phyloP scores from a whole-genome alignment of 2,888 invertebrate genomes.

The Crioceris asparagi region DNA sequence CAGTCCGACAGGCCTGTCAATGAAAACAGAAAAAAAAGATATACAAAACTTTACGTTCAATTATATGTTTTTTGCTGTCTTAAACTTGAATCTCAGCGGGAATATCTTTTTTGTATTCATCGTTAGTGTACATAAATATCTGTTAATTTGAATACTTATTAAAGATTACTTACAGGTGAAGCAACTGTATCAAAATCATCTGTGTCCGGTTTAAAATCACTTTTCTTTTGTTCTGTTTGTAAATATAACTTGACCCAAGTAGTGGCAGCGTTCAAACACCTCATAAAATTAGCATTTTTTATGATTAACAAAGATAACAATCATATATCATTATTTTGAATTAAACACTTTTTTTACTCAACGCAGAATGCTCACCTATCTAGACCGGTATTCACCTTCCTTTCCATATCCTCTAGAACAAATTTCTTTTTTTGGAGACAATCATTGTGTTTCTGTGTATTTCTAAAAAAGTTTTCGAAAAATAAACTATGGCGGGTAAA shows the following conservation, averaged over 20 bases:
- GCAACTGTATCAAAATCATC: slow-evolving; percentile 73
- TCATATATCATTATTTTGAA: background rate
- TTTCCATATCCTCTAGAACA: slow-evolving; percentile 79
- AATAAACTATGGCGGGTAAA: too few relatives aligned
- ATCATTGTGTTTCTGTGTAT: slow-evolving; percentile 79
- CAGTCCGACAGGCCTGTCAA: slow-evolving; percentile 79
- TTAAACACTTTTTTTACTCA: background rate
- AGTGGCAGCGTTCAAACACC: slow-evolving; percentile 76
- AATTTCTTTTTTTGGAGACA: slow-evolving; percentile 78
- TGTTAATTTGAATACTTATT: background rate
- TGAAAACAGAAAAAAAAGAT: slow-evolving; percentile 17
- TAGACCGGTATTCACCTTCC: slow-evolving; percentile 79
- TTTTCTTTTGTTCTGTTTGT: slow-evolving; percentile 88
- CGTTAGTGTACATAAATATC: background rate
- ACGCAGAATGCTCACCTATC: slow-evolving; percentile 41
- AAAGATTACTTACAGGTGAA: slow-evolving; percentile 53
- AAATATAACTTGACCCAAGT: slow-evolving; percentile 87
- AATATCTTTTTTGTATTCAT: too few relatives aligned
- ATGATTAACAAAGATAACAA: background rate
- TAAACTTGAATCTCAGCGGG: too few relatives aligned
- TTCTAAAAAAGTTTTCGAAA: too few relatives aligned
- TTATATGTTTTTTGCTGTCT: too few relatives aligned
- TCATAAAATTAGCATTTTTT: too few relatives aligned
- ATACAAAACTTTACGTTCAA: background rate
- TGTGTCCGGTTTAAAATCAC: slow-evolving; percentile 83